phyloP scores from a whole-genome alignment of 2,888 invertebrate species.

The Eubasilissa splendida region DNA sequence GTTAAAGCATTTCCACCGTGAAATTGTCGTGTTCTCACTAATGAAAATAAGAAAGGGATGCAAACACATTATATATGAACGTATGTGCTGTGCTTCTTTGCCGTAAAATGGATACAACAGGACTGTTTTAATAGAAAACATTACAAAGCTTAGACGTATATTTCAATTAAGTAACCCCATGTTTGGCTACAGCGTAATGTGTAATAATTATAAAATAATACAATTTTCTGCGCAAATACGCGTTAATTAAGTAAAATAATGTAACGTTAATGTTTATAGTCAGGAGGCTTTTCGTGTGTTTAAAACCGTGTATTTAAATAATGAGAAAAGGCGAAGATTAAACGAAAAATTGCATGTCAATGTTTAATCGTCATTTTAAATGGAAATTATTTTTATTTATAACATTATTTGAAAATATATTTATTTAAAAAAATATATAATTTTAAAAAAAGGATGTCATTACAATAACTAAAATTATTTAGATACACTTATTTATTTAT shows the following conservation, averaged over 20 bases:
- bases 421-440: too few relatives aligned
- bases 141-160: constrained; percentile 2
- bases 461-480: too few relatives aligned
- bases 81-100: background rate
- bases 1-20: too few relatives aligned
- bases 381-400: too few relatives aligned
- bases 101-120: background rate
- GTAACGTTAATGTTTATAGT: constrained; percentile 21
- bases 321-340: too few relatives aligned
- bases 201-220: constrained; percentile 45
- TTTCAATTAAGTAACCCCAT: constrained; percentile 21
- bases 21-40: background rate
- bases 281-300: too few relatives aligned
- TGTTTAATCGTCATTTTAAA: too few relatives aligned
- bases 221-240: constrained; percentile 19
- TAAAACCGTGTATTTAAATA: too few relatives aligned
- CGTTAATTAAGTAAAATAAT: constrained; percentile 38
- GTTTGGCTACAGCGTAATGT: constrained; percentile 1
- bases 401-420: too few relatives aligned
- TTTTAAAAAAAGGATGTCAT: too few relatives aligned
- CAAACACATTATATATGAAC: background rate
- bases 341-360: too few relatives aligned
- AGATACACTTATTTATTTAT: too few relatives aligned
- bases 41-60: background rate
- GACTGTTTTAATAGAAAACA: constrained; percentile 33